These are phyloP conservation scores for Thunnus thynnus DNA, from an alignment of 2,113 vertebrate genomes.

Conservation along the genomic window DNA sequence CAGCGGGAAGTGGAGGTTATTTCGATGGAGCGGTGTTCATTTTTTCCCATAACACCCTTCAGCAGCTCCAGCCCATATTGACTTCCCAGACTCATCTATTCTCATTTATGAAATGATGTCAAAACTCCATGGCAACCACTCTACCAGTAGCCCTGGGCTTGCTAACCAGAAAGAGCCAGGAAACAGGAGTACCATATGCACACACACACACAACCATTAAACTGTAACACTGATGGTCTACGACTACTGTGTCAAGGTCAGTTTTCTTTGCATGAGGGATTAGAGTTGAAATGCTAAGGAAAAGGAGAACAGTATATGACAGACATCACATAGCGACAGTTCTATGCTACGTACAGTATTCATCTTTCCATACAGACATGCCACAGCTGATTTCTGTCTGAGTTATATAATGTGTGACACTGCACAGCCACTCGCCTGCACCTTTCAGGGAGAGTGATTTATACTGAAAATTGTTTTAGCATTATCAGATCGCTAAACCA, in stretches of 20 bases:
- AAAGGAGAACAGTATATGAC: background rate
- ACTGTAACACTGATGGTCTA: slow-evolving; percentile 50
- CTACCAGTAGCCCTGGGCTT: slow-evolving; percentile 67
- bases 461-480: background rate
- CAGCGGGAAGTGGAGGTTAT: slow-evolving; percentile 69
- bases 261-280: slow-evolving; percentile 46
- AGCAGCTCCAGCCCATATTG: slow-evolving; percentile 74
- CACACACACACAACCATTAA: slow-evolving; percentile 36
- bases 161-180: slow-evolving; percentile 65
- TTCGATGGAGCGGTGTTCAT: slow-evolving; percentile 63
- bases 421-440: background rate
- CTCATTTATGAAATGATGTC: slow-evolving; percentile 81
- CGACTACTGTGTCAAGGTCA: slow-evolving; percentile 44
- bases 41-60: slow-evolving; percentile 74
- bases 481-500: slow-evolving; percentile 6
- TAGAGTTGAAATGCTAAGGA: slow-evolving; percentile 34
- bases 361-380: slow-evolving; percentile 9
- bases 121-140: slow-evolving; percentile 82
- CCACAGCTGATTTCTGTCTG: slow-evolving; percentile 20
- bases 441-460: slow-evolving; percentile 9
- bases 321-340: slow-evolving; percentile 8
- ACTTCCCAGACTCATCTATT: slow-evolving; percentile 83
- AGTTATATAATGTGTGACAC: slow-evolving; percentile 6
- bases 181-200: slow-evolving; percentile 34
- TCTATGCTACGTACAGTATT: slow-evolving; percentile 10